Conservation (phyloP, 2,888 invertebrate genomes). For the Acronicta psi region DNA sequence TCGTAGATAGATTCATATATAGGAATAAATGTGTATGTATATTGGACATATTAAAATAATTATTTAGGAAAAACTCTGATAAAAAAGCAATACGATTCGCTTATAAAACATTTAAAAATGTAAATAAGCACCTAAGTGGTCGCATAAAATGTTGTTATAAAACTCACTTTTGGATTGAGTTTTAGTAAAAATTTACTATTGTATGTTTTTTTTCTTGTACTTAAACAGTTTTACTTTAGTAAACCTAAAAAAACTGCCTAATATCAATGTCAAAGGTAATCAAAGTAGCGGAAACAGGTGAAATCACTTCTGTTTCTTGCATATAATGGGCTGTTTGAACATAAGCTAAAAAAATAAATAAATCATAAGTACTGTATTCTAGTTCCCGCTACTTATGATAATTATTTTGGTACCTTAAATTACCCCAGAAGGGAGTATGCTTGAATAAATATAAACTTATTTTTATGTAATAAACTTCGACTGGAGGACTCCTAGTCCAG, state of each 20-base stretch:
- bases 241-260: constrained; percentile 5
- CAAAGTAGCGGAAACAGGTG: not conserved
- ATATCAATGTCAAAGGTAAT: not conserved
- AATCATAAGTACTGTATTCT: too few relatives aligned
- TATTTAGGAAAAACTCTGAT: constrained; percentile 44
- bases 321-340: too few relatives aligned
- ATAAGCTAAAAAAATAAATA: too few relatives aligned
- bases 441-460: too few relatives aligned
- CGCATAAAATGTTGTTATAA: constrained; percentile 59
- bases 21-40: constrained; percentile 56
- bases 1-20: constrained; percentile 50
- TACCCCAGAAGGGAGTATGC: constrained; percentile 25
- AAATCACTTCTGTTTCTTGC: too few relatives aligned
- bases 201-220: constrained; percentile 15
- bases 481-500: too few relatives aligned
- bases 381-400: not conserved
- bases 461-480: too few relatives aligned
- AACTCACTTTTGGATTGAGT: constrained; percentile 69
- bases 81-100: constrained; percentile 81
- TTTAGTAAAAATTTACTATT: constrained; percentile 48
- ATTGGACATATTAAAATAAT: constrained; percentile 56
- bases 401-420: constrained; percentile 1
- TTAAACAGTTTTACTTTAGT: constrained; percentile 1
- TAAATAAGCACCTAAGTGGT: constrained; percentile 61
- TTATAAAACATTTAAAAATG: constrained; percentile 65